phyloP scores from a whole-genome alignment of 2,888 invertebrate genomes.

The Drosophila mimica region DNA sequence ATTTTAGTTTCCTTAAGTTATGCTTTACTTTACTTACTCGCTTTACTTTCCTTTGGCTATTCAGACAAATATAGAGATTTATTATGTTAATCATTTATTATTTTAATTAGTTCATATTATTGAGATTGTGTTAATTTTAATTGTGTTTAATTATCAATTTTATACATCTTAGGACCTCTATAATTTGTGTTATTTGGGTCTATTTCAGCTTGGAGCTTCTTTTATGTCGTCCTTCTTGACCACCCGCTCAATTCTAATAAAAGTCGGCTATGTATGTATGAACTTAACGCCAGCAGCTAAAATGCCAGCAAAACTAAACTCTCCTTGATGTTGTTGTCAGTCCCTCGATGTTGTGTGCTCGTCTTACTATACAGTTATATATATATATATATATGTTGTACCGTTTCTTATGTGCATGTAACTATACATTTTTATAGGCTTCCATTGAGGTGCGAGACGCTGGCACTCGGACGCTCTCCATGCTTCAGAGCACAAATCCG shows the following conservation, averaged over 20 bases:
- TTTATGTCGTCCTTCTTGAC: constrained; percentile 28
- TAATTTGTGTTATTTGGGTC: constrained; percentile 23
- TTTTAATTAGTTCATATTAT: background rate
- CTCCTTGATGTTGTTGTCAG: constrained; percentile 27
- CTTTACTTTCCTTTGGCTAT: background rate
- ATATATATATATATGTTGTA: constrained; percentile 1
- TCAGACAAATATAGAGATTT: background rate
- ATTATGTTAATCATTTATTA: background rate
- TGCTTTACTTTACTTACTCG: background rate
- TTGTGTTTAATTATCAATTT: background rate
- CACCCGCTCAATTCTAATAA: constrained; percentile 16
- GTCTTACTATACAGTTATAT: background rate
- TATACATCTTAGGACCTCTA: constrained; percentile 9
- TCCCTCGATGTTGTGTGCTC: constrained; percentile 31
- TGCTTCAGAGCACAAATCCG: constrained; percentile 85
- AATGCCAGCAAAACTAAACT: background rate
- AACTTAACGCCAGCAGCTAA: constrained; percentile 8
- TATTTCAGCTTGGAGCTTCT: constrained; percentile 16
- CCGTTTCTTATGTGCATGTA: background rate
- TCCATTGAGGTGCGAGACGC: constrained; percentile 92
- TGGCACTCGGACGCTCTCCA: constrained; percentile 88
- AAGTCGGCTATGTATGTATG: constrained; percentile 32
- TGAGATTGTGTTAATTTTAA: background rate
- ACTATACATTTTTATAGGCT: constrained; percentile 86
- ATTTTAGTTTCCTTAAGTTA: background rate